Conservation (phyloP, 2,113 vertebrate species). For the Sphyrna mokarran region DNA sequence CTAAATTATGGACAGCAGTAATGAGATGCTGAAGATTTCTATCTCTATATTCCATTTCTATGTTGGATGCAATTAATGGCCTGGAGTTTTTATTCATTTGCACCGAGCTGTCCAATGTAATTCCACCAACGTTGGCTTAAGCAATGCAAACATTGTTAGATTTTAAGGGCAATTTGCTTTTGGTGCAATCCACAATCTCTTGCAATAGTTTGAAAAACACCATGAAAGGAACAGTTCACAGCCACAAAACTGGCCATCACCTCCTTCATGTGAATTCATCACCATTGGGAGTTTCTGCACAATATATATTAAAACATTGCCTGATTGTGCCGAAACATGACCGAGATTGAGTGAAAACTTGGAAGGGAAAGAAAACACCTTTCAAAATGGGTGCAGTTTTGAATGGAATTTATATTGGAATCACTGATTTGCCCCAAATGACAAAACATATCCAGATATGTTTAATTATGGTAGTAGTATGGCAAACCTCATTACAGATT, state of each 20-base stretch:
- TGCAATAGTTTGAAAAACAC: neutral
- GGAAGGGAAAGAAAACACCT: neutral
- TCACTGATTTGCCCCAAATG: neutral
- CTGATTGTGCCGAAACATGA: neutral
- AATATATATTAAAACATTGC: neutral
- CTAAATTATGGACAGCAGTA: neutral
- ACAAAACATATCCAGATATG: neutral
- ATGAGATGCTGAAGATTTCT: neutral
- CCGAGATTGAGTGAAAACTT: neutral
- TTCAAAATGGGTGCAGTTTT: neutral
- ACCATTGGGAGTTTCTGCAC: neutral
- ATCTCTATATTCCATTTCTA: neutral
- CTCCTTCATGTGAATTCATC: neutral
- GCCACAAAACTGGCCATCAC: neutral
- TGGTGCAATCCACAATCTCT: neutral
- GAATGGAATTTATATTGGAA: neutral
- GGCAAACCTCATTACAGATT: neutral
- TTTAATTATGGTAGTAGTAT: neutral
- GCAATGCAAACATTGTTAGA: neutral
- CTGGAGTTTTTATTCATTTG: neutral
- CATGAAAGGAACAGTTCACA: neutral
- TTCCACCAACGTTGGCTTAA: neutral
- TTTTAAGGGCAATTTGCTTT: neutral
- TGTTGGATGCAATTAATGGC: neutral
- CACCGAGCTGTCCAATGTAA: neutral